Conservation (phyloP, 2,797 vertebrate species). For the Kryptolebias ocellatus region DNA sequence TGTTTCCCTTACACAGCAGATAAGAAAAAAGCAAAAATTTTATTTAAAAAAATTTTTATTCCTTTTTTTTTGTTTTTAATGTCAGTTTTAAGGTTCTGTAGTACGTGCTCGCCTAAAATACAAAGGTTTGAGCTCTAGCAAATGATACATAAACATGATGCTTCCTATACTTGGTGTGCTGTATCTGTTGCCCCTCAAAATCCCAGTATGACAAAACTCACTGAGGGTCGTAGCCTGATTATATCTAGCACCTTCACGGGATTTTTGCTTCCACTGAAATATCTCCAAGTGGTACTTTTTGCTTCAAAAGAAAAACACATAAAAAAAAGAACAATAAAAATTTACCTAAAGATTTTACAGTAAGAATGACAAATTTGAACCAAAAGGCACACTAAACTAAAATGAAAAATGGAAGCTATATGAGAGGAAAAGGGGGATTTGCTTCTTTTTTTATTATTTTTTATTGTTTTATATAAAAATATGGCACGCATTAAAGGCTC, state of each 20-base stretch:
- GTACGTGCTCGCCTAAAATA: constrained; percentile 59
- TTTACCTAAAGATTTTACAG: neutral
- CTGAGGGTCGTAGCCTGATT: neutral
- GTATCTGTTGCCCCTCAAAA: neutral
- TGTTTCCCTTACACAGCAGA: constrained; percentile 70
- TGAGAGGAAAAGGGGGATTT: neutral
- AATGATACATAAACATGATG: neutral
- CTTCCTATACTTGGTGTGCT: constrained; percentile 18
- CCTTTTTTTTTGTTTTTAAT: constrained; percentile 41
- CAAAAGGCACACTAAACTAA: neutral
- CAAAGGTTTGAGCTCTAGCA: constrained; percentile 30
- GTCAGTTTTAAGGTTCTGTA: constrained; percentile 64
- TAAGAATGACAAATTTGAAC: neutral
- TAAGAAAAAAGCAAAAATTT: constrained; percentile 59
- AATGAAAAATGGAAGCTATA: neutral
- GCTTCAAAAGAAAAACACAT: neutral
- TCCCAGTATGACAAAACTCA: neutral
- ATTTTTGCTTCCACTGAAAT: neutral
- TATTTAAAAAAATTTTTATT: constrained; percentile 59
- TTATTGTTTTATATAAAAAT: neutral
- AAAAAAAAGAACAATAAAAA: neutral
- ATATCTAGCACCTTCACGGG: neutral
- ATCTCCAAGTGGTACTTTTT: neutral
- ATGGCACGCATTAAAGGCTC: neutral
- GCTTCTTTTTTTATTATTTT: too few species aligned